Evolutionary conservation across 2,113 vertebrate species (phyloP).

Genomic region (Sylvietta virens): DNA sequence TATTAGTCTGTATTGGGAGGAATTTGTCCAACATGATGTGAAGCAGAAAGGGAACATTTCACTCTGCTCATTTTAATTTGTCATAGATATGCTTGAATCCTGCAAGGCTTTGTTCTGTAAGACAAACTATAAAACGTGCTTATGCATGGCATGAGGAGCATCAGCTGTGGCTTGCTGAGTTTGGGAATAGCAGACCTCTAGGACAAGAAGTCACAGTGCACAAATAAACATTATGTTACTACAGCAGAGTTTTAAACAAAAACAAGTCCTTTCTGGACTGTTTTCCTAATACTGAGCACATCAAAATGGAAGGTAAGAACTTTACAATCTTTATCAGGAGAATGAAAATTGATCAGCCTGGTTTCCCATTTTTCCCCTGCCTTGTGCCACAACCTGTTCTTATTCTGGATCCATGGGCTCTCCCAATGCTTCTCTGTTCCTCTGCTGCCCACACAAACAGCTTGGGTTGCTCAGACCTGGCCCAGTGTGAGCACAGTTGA

Average conservation of each 20-base stretch:
- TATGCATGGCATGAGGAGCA: not conserved
- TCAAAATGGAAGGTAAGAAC: not conserved
- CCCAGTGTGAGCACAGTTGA: not conserved
- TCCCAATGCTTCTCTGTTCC: not conserved
- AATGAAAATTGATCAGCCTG: not conserved
- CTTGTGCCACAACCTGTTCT: not conserved
- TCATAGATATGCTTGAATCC: not conserved
- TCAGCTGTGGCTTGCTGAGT: not conserved
- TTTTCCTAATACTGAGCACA: not conserved
- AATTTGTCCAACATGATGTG: not conserved
- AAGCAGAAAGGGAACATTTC: not conserved
- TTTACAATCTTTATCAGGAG: not conserved
- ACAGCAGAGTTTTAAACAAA: constrained; percentile 23
- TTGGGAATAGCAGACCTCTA: not conserved
- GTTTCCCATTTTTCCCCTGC: not conserved
- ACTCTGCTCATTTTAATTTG: not conserved
- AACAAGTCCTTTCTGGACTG: not conserved
- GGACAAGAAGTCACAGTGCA: not conserved
- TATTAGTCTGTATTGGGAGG: not conserved
- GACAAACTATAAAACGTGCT: not conserved
- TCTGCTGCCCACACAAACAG: not conserved
- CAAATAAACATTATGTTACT: not conserved
- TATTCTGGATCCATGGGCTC: not conserved
- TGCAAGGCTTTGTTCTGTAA: not conserved
- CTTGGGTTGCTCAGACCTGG: not conserved